Evolutionary conservation across 2,113 vertebrate genomes (phyloP).

Genomic region (Centropristis striata): DNA sequence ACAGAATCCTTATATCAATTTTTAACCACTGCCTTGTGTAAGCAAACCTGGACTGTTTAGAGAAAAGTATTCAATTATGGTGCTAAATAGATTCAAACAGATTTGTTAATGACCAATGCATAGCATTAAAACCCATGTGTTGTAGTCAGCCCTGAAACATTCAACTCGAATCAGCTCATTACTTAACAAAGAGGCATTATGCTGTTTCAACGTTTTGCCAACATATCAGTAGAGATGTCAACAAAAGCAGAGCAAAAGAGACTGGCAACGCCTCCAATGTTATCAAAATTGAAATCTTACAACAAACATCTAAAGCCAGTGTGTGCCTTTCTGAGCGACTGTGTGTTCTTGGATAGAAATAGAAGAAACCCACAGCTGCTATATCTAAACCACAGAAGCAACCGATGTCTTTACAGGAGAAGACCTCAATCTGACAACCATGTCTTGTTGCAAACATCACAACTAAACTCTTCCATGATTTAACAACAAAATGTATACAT

Average conservation of each 20-base stretch:
- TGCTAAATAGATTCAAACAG: conserved; percentile 15
- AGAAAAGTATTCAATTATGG: conserved; percentile 1
- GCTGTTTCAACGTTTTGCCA: conserved; percentile 6
- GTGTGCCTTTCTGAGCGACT: conserved; percentile 7
- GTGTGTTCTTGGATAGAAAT: conserved; percentile 30
- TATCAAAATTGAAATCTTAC: conserved; percentile 45
- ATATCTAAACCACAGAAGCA: conserved; percentile 25
- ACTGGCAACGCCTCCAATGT: conserved; percentile 19
- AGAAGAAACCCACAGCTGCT: conserved; percentile 39
- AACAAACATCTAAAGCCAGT: conserved; percentile 46
- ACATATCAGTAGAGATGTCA: conserved; percentile 35
- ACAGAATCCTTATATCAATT: conserved; percentile 12
- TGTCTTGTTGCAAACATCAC: conserved; percentile 43
- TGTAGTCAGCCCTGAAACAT: not conserved
- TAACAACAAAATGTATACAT: conserved; percentile 61
- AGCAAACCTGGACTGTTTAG: not conserved
- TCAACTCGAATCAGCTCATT: conserved; percentile 16
- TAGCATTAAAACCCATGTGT: not conserved
- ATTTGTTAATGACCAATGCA: conserved; percentile 8
- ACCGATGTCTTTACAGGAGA: conserved; percentile 25
- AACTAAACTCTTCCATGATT: conserved; percentile 53
- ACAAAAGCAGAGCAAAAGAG: conserved; percentile 3
- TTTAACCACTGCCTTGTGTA: conserved; percentile 23
- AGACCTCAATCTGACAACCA: conserved; percentile 51
- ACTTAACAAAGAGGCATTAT: conserved; percentile 26